Conservation (phyloP, 2,797 vertebrate species). For the Lepilemur ruficaudatus region DNA sequence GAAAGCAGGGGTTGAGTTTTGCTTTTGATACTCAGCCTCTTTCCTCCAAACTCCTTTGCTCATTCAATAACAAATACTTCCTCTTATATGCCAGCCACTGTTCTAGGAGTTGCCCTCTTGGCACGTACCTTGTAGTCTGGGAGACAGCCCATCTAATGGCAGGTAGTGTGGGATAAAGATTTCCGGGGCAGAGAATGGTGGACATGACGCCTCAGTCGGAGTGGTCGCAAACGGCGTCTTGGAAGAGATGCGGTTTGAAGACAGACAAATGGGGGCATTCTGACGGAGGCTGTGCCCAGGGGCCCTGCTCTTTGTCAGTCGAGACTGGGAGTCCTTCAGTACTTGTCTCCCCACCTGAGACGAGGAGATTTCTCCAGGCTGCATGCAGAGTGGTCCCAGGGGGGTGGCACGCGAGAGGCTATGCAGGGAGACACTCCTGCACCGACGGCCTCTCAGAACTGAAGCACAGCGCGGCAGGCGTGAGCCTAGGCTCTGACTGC, state of each 20-base stretch:
- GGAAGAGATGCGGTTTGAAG: not conserved
- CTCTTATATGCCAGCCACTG: not conserved
- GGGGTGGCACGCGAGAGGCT: not conserved
- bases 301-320: not conserved
- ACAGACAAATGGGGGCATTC: accelerated
- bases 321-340: not conserved
- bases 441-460: not conserved
- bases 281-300: too few species aligned
- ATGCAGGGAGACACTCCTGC: not conserved
- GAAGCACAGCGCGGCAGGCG: not conserved
- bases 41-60: not conserved
- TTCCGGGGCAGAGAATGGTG: not conserved
- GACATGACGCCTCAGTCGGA: not conserved
- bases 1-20: not conserved
- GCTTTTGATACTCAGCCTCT: not conserved
- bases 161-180: not conserved
- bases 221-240: not conserved
- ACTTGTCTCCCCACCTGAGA: not conserved
- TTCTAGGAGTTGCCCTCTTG: not conserved
- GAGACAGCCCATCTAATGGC: not conserved
- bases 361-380: not conserved
- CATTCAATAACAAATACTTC: not conserved
- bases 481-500: not conserved
- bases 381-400: accelerated
- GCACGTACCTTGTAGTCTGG: not conserved